These are phyloP conservation scores for Aplochiton taeniatus DNA, from an alignment of 2,797 vertebrate genomes.

Conservation along the genomic window DNA sequence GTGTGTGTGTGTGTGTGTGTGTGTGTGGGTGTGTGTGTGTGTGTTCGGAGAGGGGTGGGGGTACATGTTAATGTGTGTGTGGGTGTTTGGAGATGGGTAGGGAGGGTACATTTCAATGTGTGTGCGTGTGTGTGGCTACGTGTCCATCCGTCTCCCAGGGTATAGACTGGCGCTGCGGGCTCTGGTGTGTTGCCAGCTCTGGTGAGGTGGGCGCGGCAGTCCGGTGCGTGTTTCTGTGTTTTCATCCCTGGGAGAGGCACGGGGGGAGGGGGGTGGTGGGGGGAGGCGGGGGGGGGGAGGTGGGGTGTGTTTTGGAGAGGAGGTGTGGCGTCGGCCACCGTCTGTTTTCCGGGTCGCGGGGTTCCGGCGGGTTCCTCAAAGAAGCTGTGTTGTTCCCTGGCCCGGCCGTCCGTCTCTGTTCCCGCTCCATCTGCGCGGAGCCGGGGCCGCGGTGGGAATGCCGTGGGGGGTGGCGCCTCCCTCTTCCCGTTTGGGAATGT, in stretches of 20 bases:
- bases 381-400: no score
- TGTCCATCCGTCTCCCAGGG: slow-evolving; percentile 26
- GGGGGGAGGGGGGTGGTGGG: slow-evolving; percentile 29
- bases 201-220: not conserved
- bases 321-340: slow-evolving; percentile 32
- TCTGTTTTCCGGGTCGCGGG: slow-evolving; percentile 7
- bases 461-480: no score
- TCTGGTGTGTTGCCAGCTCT: slow-evolving; percentile 41
- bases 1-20: not conserved
- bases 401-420: not conserved
- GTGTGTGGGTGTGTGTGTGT: no score
- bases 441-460: no score
- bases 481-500: no score
- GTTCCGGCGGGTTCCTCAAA: not conserved
- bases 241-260: no score
- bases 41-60: no score
- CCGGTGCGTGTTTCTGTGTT: no score
- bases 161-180: slow-evolving; percentile 33
- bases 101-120: no score
- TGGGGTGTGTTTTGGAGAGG: slow-evolving; percentile 37
- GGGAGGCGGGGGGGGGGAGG: slow-evolving; percentile 15
- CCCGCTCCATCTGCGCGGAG: no score
- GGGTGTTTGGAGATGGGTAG: no score
- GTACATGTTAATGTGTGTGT: no score
- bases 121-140: slow-evolving; percentile 41